These are phyloP conservation scores for Rallus limicola DNA, from an alignment of 2,113 vertebrate species.

Conservation along the genomic window DNA sequence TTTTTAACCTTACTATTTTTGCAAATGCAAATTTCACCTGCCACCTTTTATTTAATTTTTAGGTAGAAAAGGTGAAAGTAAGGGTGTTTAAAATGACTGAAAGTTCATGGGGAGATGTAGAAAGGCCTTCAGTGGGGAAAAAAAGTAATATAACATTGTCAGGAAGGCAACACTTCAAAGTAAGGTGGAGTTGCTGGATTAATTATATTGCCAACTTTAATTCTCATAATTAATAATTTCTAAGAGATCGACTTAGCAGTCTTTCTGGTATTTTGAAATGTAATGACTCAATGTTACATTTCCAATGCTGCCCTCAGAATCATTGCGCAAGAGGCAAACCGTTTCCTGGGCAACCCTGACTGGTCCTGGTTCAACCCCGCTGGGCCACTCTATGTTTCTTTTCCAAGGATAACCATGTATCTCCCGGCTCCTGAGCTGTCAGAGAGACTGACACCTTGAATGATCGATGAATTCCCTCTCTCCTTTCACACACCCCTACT, in stretches of 20 bases:
- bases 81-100: neutral
- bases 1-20: neutral
- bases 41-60: neutral
- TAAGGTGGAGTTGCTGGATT: neutral
- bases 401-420: neutral
- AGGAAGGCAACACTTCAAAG: neutral
- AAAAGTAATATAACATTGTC: neutral
- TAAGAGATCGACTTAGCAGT: neutral
- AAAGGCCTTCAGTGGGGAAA: neutral
- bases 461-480: neutral
- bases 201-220: neutral
- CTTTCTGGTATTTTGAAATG: neutral
- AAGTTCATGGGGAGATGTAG: neutral
- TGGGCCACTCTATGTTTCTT: fast-evolving
- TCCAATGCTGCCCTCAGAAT: neutral
- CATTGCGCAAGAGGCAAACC: neutral
- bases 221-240: neutral
- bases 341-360: neutral
- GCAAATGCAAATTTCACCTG: neutral
- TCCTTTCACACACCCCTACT: too few species aligned
- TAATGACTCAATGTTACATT: neutral
- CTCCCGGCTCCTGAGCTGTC: neutral
- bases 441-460: neutral
- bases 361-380: fast-evolving
- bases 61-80: neutral